phyloP scores from a whole-genome alignment of 2,888 invertebrate genomes.

The Rhagonycha lutea region DNA sequence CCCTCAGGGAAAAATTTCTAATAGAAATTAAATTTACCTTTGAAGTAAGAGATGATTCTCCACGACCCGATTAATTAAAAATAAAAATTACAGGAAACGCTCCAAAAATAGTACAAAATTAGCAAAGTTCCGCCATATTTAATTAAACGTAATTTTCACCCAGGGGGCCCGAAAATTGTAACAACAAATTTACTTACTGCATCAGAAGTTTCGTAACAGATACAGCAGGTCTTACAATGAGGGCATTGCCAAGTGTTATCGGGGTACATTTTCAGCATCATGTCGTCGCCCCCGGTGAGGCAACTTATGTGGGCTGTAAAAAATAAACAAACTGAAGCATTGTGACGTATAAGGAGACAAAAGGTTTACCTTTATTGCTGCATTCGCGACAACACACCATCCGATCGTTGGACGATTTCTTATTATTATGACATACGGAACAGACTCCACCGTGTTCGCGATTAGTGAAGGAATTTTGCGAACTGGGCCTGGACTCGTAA shows the following conservation, averaged over 20 bases:
- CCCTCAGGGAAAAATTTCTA: neutral
- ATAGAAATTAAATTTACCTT: neutral
- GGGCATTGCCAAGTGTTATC: slow-evolving; percentile 86
- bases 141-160: neutral
- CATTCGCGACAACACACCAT: slow-evolving; percentile 74
- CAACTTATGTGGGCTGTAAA: slow-evolving; percentile 69
- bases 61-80: neutral
- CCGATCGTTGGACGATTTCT: slow-evolving; percentile 64
- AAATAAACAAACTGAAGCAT: slow-evolving; percentile 3
- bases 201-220: slow-evolving; percentile 79
- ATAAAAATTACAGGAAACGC: neutral
- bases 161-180: neutral
- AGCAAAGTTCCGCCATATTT: neutral
- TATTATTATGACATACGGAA: slow-evolving; percentile 65
- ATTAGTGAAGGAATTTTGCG: slow-evolving; percentile 50
- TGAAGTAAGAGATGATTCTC: no score
- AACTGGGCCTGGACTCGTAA: slow-evolving; percentile 46
- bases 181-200: slow-evolving; percentile 62
- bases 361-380: slow-evolving; percentile 65
- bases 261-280: slow-evolving; percentile 65
- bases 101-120: neutral
- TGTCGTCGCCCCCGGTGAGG: slow-evolving; percentile 69
- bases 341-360: neutral
- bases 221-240: slow-evolving; percentile 84
- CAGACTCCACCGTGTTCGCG: slow-evolving; percentile 63